phyloP scores from a whole-genome alignment of 2,888 invertebrate species.

The Andrena dorsata region DNA sequence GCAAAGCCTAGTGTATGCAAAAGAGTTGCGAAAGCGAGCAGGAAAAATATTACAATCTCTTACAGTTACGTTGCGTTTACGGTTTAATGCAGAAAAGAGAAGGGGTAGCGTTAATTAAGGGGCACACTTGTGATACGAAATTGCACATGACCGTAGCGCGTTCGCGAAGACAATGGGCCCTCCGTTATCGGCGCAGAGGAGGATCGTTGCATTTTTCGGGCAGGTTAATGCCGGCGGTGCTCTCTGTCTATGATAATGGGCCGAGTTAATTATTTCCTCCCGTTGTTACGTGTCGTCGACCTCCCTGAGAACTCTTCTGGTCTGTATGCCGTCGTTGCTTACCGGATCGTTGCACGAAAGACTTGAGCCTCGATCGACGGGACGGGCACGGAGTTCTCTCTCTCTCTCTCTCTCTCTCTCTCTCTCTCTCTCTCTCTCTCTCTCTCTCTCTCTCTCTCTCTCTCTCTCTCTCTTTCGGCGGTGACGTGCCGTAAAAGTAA shows the following conservation, averaged over 20 bases:
- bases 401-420: not conserved
- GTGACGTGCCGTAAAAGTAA: slow-evolving; percentile 10
- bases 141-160: not conserved
- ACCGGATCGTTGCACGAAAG: slow-evolving; percentile 49
- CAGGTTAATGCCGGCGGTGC: slow-evolving; percentile 46
- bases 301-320: slow-evolving; percentile 65
- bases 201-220: slow-evolving; percentile 33
- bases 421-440: no score
- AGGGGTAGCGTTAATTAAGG: no score
- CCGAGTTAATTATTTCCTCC: slow-evolving; percentile 69
- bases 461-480: slow-evolving; percentile 4
- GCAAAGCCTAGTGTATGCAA: no score
- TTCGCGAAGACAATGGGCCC: slow-evolving; percentile 2
- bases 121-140: no score
- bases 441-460: no score
- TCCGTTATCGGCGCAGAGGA: not conserved
- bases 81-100: no score
- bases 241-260: slow-evolving; percentile 61
- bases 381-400: slow-evolving; percentile 10
- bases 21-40: no score
- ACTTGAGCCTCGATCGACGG: slow-evolving; percentile 50
- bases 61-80: no score
- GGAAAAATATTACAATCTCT: no score
- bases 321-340: slow-evolving; percentile 35
- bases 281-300: slow-evolving; percentile 69